phyloP scores from a whole-genome alignment of 1,140 invertebrate genomes.

The Drosophila orosa region DNA sequence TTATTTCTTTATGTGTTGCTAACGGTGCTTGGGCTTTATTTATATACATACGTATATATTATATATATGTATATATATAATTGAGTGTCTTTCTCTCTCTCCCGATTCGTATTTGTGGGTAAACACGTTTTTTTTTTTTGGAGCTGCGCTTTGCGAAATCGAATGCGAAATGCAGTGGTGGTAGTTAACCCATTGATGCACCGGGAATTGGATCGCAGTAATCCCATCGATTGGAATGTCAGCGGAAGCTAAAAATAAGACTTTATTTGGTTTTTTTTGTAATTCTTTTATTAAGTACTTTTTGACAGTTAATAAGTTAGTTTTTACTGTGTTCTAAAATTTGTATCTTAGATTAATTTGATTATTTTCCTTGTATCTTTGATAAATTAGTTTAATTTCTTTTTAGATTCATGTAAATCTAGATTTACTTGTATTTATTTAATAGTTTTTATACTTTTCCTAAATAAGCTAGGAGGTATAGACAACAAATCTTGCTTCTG shows the following conservation, averaged over 20 bases:
- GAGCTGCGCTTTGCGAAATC: slow-evolving; percentile 69
- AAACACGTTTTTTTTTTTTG: slow-evolving; percentile 73
- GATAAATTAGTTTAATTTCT: not conserved
- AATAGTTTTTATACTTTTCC: too few species aligned
- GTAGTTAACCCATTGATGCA: slow-evolving; percentile 57
- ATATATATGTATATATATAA: slow-evolving; percentile 45
- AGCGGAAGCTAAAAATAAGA: not conserved
- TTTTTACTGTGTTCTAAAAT: not conserved
- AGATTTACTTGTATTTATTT: too few species aligned
- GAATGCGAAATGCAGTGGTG: slow-evolving; percentile 66
- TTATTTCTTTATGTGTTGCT: slow-evolving; percentile 69
- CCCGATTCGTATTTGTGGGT: slow-evolving; percentile 35
- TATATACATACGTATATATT: slow-evolving; percentile 55
- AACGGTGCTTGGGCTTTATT: slow-evolving; percentile 73
- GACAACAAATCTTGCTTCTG: too few species aligned
- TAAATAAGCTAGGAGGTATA: too few species aligned
- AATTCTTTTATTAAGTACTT: not conserved
- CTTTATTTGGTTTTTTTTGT: not conserved
- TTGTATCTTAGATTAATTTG: too few species aligned
- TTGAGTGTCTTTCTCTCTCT: slow-evolving; percentile 17
- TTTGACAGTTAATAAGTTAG: not conserved
- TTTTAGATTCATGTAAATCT: not conserved
- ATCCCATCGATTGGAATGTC: slow-evolving; percentile 10
- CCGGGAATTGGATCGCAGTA: slow-evolving; percentile 7
- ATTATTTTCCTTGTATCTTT: too few species aligned